These are phyloP conservation scores for Strigamia crassipes DNA, from an alignment of 2,888 invertebrate species.

Conservation along the genomic window DNA sequence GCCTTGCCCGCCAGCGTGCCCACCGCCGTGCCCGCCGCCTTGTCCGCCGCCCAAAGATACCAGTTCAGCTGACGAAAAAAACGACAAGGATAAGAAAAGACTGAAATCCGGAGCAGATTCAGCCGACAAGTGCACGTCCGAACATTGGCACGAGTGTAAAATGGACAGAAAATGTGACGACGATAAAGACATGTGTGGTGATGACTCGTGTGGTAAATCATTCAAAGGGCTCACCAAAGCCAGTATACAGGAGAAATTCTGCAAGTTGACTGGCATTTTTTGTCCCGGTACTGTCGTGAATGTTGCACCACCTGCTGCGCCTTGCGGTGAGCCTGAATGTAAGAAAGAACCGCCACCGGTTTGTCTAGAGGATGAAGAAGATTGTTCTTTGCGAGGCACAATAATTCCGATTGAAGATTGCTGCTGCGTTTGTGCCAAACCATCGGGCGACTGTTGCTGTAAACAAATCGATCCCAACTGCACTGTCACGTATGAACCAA, in stretches of 20 bases:
- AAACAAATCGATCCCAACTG: not conserved
- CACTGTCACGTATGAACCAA: not conserved
- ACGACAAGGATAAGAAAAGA: not conserved
- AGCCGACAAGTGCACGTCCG: not conserved
- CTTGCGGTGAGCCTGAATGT: not conserved
- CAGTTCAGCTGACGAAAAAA: not conserved
- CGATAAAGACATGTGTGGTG: not conserved
- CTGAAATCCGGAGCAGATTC: not conserved
- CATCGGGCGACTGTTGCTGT: not conserved
- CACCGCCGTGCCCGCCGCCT: not conserved
- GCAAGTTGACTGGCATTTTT: not conserved
- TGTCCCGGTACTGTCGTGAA: not conserved
- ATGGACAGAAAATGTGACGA: not conserved
- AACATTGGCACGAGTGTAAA: conserved; percentile 18
- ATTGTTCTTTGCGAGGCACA: not conserved
- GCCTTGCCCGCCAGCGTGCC: not conserved
- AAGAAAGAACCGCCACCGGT: not conserved
- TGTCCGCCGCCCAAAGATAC: not conserved
- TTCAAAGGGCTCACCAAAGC: not conserved
- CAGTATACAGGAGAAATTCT: not conserved
- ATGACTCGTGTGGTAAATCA: not conserved
- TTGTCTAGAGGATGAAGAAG: not conserved
- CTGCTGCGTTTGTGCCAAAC: not conserved
- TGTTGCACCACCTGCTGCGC: not conserved
- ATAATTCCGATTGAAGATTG: not conserved